A percentile compares a stretch with the other conserved stretches of the same genome.
These are phyloP conservation scores for Hirtodrosophila trivittata DNA, from an alignment of 2,888 invertebrate genomes.

Conservation along the genomic window DNA sequence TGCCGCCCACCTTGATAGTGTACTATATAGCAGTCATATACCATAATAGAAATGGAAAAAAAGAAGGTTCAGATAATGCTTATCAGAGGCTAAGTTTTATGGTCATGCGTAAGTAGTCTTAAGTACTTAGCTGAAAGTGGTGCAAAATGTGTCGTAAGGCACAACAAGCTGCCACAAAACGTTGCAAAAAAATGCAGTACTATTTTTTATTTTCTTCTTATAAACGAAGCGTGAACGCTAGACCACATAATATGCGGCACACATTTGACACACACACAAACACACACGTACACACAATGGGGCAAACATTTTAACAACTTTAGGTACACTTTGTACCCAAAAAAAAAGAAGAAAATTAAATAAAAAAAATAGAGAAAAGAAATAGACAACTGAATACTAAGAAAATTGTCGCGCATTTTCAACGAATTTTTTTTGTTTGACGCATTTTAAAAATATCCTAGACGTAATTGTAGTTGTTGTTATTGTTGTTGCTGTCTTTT, in stretches of 20 bases:
- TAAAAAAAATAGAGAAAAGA: conserved; percentile 27
- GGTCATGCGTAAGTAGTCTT: conserved; percentile 64
- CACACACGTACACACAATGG: conserved; percentile 25
- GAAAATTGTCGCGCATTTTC: conserved; percentile 56
- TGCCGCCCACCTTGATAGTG: not conserved
- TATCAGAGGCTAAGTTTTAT: conserved; percentile 59
- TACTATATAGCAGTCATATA: conserved; percentile 9
- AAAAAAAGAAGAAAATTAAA: conserved; percentile 20
- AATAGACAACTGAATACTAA: conserved; percentile 41
- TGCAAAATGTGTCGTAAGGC: conserved; percentile 49
- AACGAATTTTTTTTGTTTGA: conserved; percentile 57
- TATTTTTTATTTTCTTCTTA: conserved; percentile 41
- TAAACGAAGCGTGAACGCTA: conserved; percentile 77
- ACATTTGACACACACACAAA: conserved; percentile 52
- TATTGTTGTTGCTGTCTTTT: conserved; percentile 39
- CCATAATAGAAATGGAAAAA: conserved; percentile 9
- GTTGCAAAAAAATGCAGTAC: conserved; percentile 37
- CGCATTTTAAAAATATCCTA: conserved; percentile 76
- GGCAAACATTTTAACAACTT: conserved; percentile 42
- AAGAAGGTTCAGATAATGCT: conserved; percentile 55
- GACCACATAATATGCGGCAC: conserved; percentile 77
- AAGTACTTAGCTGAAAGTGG: conserved; percentile 56
- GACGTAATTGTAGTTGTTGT: conserved; percentile 57
- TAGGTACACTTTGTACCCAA: conserved; percentile 50
- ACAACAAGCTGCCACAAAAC: conserved; percentile 33